Evolutionary conservation across 2,797 vertebrate species (phyloP), one percentile per base, ranked within the genome.

Genomic region (Distichodus sexfasciatus): DNA sequence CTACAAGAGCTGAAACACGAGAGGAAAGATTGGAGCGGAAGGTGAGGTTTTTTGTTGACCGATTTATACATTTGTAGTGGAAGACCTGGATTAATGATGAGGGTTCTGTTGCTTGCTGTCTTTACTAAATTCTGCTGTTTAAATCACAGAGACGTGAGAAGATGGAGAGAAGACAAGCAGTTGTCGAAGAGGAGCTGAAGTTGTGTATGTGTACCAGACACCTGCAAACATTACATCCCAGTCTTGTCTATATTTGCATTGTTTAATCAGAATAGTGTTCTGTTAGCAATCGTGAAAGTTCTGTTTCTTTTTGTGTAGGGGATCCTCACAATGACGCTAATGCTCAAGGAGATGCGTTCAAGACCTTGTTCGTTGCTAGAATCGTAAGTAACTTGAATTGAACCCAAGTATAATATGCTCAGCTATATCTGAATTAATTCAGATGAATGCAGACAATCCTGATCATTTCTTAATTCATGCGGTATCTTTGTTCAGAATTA

Each of bases 261-360:
- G n/a, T n/a, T n/a, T n/a, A n/a, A n/a, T n/a, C n/a, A n/a, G n/a
- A n/a, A n/a, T n/a, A n/a, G n/a, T n/a, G n/a, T n/a, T n/a, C n/a
- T n/a, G n/a, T n/a, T n/a, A n/a, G n/a, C n/a, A n/a, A n/a, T n/a
- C n/a, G n/a, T n/a, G n/a, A n/a, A n/a, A n/a, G n/a, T n/a, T n/a
- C n/a, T n/a, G n/a, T n/a, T n/a, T n/a, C n/a, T n/a, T n/a, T 21
- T 10, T 19, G 1, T 0, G 41, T 76, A 97, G 95, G 95, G 95
- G 95, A 97, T 83, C 95, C 95, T 44, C 95, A 97, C 76, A 97
- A 96, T 69, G 95, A 97, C 82, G 86, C 92, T 4, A 97, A 97
- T 75, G 95, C 95, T 31, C 95, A 97, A 84, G 95, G 95, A 1
- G 95, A 97, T 72, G 95, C 95, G 51, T 97, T 97, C 87, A 97